These are phyloP conservation scores for Herpailurus yagouaroundi DNA, from an alignment of 2,113 vertebrate species.

Conservation along the genomic window DNA sequence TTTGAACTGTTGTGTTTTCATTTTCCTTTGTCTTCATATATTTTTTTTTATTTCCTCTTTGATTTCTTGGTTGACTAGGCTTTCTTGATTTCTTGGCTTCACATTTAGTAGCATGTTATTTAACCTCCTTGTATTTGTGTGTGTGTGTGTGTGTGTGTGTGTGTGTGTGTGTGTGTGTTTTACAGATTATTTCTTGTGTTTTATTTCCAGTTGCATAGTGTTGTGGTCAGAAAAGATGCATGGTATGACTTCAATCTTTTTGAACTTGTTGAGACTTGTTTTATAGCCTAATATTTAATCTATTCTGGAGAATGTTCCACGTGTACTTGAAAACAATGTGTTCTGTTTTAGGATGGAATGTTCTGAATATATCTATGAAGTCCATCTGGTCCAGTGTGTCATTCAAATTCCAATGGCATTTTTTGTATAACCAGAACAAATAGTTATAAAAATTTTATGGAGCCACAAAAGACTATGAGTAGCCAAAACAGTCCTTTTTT, in stretches of 20 bases:
- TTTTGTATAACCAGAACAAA: too few relatives aligned
- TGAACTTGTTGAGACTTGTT: neutral
- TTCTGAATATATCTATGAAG: neutral
- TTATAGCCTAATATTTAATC: neutral
- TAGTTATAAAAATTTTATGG: too few relatives aligned
- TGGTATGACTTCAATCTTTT: neutral
- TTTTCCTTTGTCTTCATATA: neutral
- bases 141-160: neutral
- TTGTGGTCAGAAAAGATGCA: too few relatives aligned
- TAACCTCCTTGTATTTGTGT: neutral
- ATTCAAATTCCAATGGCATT: neutral
- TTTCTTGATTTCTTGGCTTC: neutral
- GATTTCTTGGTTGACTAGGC: neutral
- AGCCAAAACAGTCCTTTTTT: too few relatives aligned
- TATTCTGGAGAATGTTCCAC: neutral
- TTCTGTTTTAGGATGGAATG: neutral
- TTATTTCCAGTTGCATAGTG: neutral
- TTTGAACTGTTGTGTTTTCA: neutral
- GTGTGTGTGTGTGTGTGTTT: neutral
- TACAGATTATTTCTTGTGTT: neutral
- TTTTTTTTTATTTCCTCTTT: neutral
- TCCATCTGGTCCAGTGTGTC: neutral
- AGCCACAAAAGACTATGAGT: too few relatives aligned
- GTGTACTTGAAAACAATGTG: neutral
- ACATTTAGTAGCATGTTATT: neutral